Conservation (phyloP, 2,113 vertebrate species). For the Periophthalmus modestus region DNA sequence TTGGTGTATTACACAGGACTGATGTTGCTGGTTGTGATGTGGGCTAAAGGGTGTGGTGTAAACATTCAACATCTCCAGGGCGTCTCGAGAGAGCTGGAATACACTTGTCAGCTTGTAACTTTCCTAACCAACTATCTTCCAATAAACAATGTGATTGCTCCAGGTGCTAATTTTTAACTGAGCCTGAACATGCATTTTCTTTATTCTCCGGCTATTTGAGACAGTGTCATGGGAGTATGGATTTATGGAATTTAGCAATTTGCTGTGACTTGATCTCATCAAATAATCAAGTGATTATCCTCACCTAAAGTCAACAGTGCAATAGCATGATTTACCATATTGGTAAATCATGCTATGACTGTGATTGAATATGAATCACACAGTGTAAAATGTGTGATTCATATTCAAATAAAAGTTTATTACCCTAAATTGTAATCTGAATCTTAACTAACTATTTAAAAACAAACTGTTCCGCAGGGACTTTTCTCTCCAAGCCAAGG, state of each 20-base stretch:
- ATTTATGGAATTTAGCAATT: not conserved
- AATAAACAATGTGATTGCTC: not conserved
- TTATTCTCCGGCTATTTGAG: not conserved
- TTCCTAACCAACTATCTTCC: not conserved
- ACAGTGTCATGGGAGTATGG: not conserved
- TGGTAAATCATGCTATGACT: too few relatives aligned
- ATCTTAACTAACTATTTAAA: not conserved
- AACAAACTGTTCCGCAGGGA: not conserved
- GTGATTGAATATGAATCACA: too few relatives aligned
- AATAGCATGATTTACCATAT: not conserved
- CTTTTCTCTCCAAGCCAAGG: not conserved
- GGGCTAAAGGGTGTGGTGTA: conserved; percentile 17
- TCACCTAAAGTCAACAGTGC: not conserved
- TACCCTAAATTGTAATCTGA: not conserved
- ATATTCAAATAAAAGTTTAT: not conserved
- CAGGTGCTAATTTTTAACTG: not conserved
- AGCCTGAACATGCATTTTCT: not conserved
- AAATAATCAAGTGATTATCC: not conserved
- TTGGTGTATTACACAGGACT: conserved; percentile 13
- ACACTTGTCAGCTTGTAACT: not conserved
- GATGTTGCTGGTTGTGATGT: conserved; percentile 21
- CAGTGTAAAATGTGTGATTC: not conserved
- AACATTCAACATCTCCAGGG: conserved; percentile 11
- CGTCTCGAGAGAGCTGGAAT: not conserved
- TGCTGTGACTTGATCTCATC: not conserved